A percentile compares a stretch with the other conserved stretches of the same genome.
Conservation (phyloP, 2,888 invertebrate genomes). For the Euclidia mi region DNA sequence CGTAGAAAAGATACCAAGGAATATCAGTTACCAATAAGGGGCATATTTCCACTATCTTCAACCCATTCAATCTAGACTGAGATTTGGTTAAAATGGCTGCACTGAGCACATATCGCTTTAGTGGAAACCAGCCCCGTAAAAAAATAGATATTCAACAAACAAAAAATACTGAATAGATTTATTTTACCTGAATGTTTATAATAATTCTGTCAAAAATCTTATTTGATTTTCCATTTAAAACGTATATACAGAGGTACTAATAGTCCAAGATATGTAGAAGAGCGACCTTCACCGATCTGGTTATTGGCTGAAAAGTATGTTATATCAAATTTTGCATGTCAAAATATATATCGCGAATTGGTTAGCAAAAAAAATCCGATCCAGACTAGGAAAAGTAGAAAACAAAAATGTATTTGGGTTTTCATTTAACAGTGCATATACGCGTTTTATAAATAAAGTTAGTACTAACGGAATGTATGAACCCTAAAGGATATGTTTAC, state of each 20-base stretch:
- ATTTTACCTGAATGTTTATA: conserved; percentile 14
- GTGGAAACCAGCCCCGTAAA: background rate
- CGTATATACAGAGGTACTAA: conserved; percentile 53
- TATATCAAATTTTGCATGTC: too few species aligned
- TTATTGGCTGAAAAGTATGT: too few species aligned
- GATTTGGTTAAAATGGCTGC: background rate
- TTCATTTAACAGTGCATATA: too few species aligned
- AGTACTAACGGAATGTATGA: too few species aligned
- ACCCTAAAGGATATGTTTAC: too few species aligned
- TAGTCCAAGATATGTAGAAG: too few species aligned
- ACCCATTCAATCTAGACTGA: background rate
- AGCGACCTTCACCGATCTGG: too few species aligned
- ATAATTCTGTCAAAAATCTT: conserved; percentile 44
- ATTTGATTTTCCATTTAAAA: conserved; percentile 50
- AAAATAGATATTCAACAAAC: conserved; percentile 19
- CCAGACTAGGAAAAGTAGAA: too few species aligned
- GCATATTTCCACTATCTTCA: background rate
- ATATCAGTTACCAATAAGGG: conserved; percentile 38
- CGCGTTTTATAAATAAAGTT: too few species aligned
- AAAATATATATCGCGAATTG: too few species aligned
- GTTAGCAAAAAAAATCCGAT: too few species aligned
- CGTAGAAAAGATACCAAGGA: conserved; percentile 34
- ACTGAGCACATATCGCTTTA: background rate
- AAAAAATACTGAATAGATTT: conserved; percentile 28
- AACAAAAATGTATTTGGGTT: too few species aligned